Base-by-base conservation (phyloP, 2,888 invertebrate genomes). In the Heliconius hortense region DNA sequence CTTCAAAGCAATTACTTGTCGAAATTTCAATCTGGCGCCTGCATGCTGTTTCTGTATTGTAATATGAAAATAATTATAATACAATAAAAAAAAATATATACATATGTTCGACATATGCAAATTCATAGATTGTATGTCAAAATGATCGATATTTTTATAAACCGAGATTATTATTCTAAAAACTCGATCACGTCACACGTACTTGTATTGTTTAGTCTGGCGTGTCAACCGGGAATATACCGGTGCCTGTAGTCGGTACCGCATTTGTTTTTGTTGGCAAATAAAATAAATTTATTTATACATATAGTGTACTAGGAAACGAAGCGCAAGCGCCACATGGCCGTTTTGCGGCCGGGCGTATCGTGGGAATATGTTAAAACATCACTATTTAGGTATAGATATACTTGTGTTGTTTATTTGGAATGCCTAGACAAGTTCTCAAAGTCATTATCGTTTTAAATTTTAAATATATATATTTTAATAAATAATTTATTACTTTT, bases 361-460 rank as follows among this genome's bases (percentile, higher is more conserved):
- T 70, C 88, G 88, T 88, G 88, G 86, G 88, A 88, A 88, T 74
- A 66, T 24, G 63, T 74, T 39, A 64, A 70, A 74, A 74, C 56
- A 24, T 21, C 26, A 56, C 48, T 59, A 56, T 39, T 76, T 24
- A 60, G 60, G 26, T 60, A 24, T 60, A 48, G 18, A 48, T 48
- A 59, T 1, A 26, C 13, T 7, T 28, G 15, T n/a, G 39, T 56
- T 53, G 18, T 13, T 35, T 24, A 21, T 60, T n/a, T 62, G 24
- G 31, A 67, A 68, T 64, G 64, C 35, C 53, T 53, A 43, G 35
- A 76, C 31, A 64, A 76, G 18, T 39, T 64, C n/a, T n/a, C 1
- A 31, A 67, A 67, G 26, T 26, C 15, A 24, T 13, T 4, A 24
- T 18, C 13, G 26, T 24, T 60, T 26, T 56, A 56, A n/a, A 56